Evolutionary conservation across 2,888 invertebrate species (phyloP).

Genomic region (Xestobium rufovillosum): DNA sequence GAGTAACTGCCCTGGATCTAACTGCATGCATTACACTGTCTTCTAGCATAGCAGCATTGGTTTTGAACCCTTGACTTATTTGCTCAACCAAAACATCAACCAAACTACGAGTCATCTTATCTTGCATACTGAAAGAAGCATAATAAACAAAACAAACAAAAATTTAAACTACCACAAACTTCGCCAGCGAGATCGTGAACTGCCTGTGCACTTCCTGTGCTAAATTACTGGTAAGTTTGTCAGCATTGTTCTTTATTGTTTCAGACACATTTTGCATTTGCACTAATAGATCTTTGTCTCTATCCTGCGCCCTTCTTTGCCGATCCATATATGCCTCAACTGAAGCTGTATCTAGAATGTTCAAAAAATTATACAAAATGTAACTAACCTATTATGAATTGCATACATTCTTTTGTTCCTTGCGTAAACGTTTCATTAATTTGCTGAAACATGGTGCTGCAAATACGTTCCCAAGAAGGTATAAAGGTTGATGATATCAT

Average conservation of each 20-base stretch:
- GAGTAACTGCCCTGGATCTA: constrained; percentile 66
- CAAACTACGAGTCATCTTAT: constrained; percentile 38
- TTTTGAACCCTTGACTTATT: constrained; percentile 47
- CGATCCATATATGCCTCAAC: constrained; percentile 43
- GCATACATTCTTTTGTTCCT: constrained; percentile 87
- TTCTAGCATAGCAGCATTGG: constrained; percentile 53
- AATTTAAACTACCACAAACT: constrained; percentile 27
- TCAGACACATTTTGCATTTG: constrained; percentile 42
- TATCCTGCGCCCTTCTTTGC: constrained; percentile 40
- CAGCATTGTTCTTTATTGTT: constrained; percentile 36
- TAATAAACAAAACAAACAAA: background rate
- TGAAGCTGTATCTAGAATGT: constrained; percentile 39
- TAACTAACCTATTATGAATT: background rate
- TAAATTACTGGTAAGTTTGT: constrained; percentile 34
- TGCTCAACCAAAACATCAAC: constrained; percentile 42
- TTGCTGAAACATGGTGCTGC: constrained; percentile 81
- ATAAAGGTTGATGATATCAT: constrained; percentile 68
- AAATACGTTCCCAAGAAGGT: constrained; percentile 82
- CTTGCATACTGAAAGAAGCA: constrained; percentile 38
- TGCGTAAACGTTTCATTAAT: constrained; percentile 79
- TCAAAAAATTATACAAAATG: constrained; percentile 5
- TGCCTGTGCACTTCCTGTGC: constrained; percentile 39
- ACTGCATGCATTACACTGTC: constrained; percentile 53
- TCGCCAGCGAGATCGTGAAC: constrained; percentile 35
- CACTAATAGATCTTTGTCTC: constrained; percentile 39